Conservation (phyloP, 2,797 vertebrate genomes). For the Esox masquinongy region DNA sequence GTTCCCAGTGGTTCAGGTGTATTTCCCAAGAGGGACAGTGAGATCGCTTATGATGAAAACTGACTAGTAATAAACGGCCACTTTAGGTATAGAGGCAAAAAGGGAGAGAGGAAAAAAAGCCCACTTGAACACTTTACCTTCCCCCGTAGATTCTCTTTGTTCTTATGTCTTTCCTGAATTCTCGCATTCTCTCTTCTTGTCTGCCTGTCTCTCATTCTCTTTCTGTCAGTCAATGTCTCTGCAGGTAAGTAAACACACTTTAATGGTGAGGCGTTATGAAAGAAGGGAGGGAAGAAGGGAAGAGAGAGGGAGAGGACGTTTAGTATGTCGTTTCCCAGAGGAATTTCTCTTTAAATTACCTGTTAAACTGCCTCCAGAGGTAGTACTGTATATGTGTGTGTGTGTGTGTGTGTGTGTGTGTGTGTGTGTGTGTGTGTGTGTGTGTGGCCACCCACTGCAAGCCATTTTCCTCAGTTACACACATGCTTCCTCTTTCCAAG, state of each 20-base stretch:
- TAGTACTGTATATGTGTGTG: constrained; percentile 31
- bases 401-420: constrained; percentile 24
- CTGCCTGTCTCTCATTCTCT: constrained; percentile 23
- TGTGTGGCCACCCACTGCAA: constrained; percentile 38
- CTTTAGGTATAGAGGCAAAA: constrained; percentile 44
- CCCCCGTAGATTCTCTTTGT: neutral
- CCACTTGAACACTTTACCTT: constrained; percentile 12
- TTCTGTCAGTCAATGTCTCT: constrained; percentile 57
- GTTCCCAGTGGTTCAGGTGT: constrained; percentile 5
- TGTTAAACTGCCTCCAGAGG: constrained; percentile 74
- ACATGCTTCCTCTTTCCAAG: constrained; percentile 55
- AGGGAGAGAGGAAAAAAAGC: constrained; percentile 28
- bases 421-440: too few relatives aligned
- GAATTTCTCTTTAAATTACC: constrained; percentile 77
- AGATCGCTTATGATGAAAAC: constrained; percentile 55
- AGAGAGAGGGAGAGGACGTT: constrained; percentile 51
- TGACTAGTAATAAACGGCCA: constrained; percentile 63
- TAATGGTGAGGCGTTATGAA: constrained; percentile 36
- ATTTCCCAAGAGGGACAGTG: constrained; percentile 51
- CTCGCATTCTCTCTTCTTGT: constrained; percentile 40
- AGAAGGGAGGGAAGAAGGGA: constrained; percentile 31
- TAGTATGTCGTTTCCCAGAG: constrained; percentile 62
- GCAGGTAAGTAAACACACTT: constrained; percentile 57
- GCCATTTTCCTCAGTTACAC: constrained; percentile 61
- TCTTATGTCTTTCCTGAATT: constrained; percentile 22